Conservation (phyloP, 2,888 invertebrate genomes). For the Psylliodes chrysocephalus region DNA sequence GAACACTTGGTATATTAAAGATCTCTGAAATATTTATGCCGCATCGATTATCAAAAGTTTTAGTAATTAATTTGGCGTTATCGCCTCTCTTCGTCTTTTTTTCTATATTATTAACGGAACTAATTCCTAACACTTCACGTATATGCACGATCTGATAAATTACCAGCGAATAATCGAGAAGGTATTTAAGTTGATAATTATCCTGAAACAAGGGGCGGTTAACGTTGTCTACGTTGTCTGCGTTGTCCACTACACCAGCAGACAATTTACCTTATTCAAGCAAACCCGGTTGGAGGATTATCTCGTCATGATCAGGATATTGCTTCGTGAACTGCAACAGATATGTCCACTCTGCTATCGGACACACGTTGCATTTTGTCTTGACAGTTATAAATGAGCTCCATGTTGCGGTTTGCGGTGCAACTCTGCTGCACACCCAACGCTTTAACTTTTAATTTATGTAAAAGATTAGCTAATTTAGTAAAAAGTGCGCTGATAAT, state of each 20-base stretch:
- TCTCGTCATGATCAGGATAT: slow-evolving; percentile 42
- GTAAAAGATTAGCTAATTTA: too few relatives aligned
- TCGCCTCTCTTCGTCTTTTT: too few relatives aligned
- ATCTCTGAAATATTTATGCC: too few relatives aligned
- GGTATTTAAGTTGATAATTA: slow-evolving; percentile 1
- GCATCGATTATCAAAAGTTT: too few relatives aligned
- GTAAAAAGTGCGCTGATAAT: too few relatives aligned
- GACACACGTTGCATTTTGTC: slow-evolving; percentile 46
- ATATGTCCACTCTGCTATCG: slow-evolving; percentile 45
- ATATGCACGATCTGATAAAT: too few relatives aligned
- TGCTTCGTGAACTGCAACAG: slow-evolving; percentile 45
- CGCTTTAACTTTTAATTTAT: too few relatives aligned
- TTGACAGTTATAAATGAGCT: slow-evolving; percentile 43
- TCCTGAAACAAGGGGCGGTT: not conserved
- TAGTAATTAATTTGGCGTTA: too few relatives aligned
- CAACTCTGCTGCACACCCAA: not conserved
- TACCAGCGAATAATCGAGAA: not conserved
- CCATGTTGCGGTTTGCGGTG: slow-evolving; percentile 28
- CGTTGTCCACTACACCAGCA: slow-evolving; percentile 14
- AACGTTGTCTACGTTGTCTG: slow-evolving; percentile 9
- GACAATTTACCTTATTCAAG: slow-evolving; percentile 22
- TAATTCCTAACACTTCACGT: too few relatives aligned
- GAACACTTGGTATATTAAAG: too few relatives aligned
- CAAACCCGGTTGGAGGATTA: slow-evolving; percentile 23
- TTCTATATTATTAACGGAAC: too few relatives aligned